Evolutionary conservation across 2,113 vertebrate species (phyloP).

Genomic region (Pontoporia blainvillei): DNA sequence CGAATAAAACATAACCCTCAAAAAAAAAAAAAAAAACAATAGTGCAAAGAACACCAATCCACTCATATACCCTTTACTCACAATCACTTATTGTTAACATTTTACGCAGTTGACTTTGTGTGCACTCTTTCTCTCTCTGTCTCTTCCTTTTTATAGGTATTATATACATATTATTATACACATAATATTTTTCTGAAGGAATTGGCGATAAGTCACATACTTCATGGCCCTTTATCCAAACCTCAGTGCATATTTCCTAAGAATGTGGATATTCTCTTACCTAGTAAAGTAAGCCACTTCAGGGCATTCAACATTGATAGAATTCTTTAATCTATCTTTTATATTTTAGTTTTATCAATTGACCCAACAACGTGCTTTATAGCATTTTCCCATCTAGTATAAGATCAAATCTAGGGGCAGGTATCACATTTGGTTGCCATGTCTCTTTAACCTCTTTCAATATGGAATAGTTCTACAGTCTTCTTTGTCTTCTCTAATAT

Average conservation of each 20-base stretch:
- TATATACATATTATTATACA: neutral
- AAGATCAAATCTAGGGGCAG: neutral
- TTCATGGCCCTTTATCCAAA: neutral
- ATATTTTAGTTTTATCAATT: neutral
- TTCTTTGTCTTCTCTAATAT: neutral
- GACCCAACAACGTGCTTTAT: neutral
- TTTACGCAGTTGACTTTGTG: neutral
- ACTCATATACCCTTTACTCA: neutral
- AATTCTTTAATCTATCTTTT: neutral
- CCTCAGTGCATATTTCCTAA: neutral
- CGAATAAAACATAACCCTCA: too few species aligned
- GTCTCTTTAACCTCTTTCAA: neutral
- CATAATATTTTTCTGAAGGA: neutral
- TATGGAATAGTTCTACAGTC: neutral
- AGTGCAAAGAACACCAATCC: neutral
- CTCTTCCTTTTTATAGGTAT: neutral
- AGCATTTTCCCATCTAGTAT: too few species aligned
- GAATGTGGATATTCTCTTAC: neutral
- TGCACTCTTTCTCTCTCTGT: neutral
- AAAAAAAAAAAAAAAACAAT: neutral
- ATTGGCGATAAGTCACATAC: neutral
- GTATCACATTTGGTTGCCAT: neutral
- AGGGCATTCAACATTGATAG: neutral
- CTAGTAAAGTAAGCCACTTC: neutral
- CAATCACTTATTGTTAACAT: neutral